Base-by-base conservation (phyloP, 2,797 vertebrate genomes). In the Muscicapa comitata region DNA sequence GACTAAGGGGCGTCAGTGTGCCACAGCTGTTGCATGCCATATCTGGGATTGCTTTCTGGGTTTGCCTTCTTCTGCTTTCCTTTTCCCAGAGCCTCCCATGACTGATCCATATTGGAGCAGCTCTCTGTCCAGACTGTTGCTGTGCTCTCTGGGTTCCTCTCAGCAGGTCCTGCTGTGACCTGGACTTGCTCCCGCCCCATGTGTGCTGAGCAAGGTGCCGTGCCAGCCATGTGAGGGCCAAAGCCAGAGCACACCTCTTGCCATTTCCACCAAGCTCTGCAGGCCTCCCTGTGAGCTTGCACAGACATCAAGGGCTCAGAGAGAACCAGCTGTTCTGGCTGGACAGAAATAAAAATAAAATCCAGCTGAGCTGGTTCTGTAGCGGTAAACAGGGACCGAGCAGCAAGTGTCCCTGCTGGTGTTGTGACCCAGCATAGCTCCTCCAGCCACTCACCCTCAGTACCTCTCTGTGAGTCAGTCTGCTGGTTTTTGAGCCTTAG, bases 1-100 rank as follows among this genome's bases (percentile, higher is more conserved):
- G 93, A 94, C 92, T 95, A 89, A 93, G 81, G 87, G 92, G 72
- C 0, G 0, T 91, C 82, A 47, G 54, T 42, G 75, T 93, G 70
- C 54, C 33, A 53, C 1, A 2, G 65, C 17, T 73, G 21, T 72
- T 91, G 75, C 50, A 7, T 13, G 0, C 62, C 45, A 40, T 94
- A 72, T 77, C 79, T 61, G 65, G 38, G 33, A 29, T 57, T 86
- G 28, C 40, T 38, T 87, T 79, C 43, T 63, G 81, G 48, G 17
- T 43, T 94, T 72, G 50, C 35, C 59, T 18, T 50, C 38, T 78
- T 59, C 51, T 53, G 40, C 67, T 78, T 89, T 90, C 18, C 31
- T 29, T 83, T 77, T 28, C 9, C 19, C 3, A 7, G 53, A 67
- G 71, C 42, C 23, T 90, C 45, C 31, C 9, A 23, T 13, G 4